Conservation (phyloP, 2,888 invertebrate species). For the Azorinus chamasolen region DNA sequence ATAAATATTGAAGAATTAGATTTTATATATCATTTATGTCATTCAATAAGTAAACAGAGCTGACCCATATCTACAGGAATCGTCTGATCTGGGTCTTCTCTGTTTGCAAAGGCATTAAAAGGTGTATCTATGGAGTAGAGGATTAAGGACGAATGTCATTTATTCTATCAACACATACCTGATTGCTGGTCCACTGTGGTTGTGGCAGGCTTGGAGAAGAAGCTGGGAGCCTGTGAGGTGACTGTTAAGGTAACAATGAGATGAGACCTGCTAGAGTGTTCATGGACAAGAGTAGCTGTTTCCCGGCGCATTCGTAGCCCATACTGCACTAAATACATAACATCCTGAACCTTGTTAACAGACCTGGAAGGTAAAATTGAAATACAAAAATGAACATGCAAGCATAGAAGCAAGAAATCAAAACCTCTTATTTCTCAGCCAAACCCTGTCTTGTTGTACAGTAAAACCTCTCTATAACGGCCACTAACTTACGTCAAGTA, state of each 20-base stretch:
- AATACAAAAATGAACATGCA: not conserved
- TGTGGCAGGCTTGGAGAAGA: constrained; percentile 66
- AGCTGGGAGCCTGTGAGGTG: constrained; percentile 75
- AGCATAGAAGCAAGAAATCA: not conserved
- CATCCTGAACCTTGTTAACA: constrained; percentile 76
- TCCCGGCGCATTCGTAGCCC: constrained; percentile 79
- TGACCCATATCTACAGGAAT: too few species aligned
- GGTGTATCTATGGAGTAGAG: too few species aligned
- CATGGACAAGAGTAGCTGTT: constrained; percentile 81
- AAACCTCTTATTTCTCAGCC: too few species aligned
- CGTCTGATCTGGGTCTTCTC: too few species aligned
- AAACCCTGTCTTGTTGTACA: too few species aligned
- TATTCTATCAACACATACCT: constrained; percentile 43
- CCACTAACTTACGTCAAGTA: too few species aligned
- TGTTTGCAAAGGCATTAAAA: too few species aligned
- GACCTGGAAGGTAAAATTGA: constrained; percentile 58
- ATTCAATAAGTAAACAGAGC: too few species aligned
- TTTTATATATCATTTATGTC: too few species aligned
- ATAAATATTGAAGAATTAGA: too few species aligned
- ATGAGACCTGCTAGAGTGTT: constrained; percentile 84
- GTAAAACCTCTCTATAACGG: too few species aligned
- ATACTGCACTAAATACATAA: constrained; percentile 79
- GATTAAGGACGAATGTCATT: too few species aligned
- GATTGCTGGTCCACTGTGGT: constrained; percentile 41
- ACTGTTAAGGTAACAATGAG: constrained; percentile 81